Evolutionary conservation across 2,797 vertebrate species (phyloP), one percentile per base, ranked within the genome.

Genomic region (Cossypha niveicapilla): DNA sequence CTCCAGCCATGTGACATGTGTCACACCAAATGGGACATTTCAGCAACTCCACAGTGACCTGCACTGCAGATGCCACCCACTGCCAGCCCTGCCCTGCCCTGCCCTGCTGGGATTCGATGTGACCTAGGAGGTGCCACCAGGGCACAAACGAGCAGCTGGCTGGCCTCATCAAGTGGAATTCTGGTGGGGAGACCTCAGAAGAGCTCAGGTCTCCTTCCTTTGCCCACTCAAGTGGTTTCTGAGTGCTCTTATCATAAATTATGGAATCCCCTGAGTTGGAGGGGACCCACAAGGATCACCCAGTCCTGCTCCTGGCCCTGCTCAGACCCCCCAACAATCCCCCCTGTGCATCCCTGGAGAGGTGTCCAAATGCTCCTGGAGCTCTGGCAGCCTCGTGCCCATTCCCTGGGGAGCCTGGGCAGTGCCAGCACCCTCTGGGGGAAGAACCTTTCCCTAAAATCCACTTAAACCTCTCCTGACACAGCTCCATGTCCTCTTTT

Each of bases 321-420:
- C 57, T 0, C 35, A 44, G 58, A 44, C 15, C 2, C 16, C 56
- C 42, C 35, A 37, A 5, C 23, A 44, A 6, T 1, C 58, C 44
- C 65, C 7, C 72, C 22, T 16, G 18, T 6, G 4, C 44, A 23
- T 5, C 60, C 51, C 63, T 79, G 51, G 34, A 44, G 66, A 1
- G 0, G 1, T 58, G n/a, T 1, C 34, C 56, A 4, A 62, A 12
- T 0, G 0, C 48, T 35, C 15, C 48, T 57, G 65, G 27, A 63
- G 74, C 42, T 56, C 30, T 42, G 83, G 65, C 24, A 63, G 79
- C 28, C 28, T 54, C 1, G 2, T 54, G 17, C 6, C 54, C 63
- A 61, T 39, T 76, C 48, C 47, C 34, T 47, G 72, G 39, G 62
- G 16, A 53, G 62, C 63, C 48, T 61, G 48, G 11, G 8, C 65